Conservation (phyloP, 2,888 invertebrate species). For the Torymus tubicola region DNA sequence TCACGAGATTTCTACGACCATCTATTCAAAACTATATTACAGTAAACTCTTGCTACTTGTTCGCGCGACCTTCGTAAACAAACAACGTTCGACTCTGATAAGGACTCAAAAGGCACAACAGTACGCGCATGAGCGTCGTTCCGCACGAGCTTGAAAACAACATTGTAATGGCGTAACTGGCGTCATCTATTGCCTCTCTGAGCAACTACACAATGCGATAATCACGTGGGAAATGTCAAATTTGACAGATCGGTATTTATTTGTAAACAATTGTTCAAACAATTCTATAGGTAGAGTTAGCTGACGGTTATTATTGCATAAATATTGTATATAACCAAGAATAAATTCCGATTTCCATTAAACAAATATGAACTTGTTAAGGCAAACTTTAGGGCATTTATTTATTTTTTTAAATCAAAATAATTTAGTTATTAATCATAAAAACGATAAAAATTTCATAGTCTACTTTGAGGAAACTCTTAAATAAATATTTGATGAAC, state of each 20-base stretch:
- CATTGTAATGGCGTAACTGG: neutral
- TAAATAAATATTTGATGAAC: too few species aligned
- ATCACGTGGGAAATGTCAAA: slow-evolving; percentile 48
- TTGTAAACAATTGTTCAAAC: slow-evolving; percentile 21
- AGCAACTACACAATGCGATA: neutral
- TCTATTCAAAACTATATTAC: neutral
- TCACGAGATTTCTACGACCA: neutral
- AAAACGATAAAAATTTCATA: too few species aligned
- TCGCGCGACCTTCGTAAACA: neutral
- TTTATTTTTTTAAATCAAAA: too few species aligned
- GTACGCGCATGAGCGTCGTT: neutral
- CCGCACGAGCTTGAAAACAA: slow-evolving; percentile 13
- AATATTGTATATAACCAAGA: neutral
- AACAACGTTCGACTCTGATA: neutral
- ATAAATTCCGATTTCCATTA: neutral
- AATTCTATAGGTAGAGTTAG: neutral
- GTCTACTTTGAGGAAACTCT: too few species aligned
- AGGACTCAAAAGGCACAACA: too few species aligned
- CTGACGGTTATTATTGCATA: neutral
- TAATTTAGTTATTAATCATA: too few species aligned
- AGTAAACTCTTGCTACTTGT: neutral
- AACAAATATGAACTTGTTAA: too few species aligned
- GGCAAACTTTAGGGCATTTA: too few species aligned
- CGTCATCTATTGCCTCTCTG: slow-evolving; percentile 23
- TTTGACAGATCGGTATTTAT: slow-evolving; percentile 43